Percentiles rank a stretch among this genome's conserved stretches.
These are phyloP conservation scores for Monopis laevigella DNA, from an alignment of 2,888 invertebrate genomes.

Conservation along the genomic window DNA sequence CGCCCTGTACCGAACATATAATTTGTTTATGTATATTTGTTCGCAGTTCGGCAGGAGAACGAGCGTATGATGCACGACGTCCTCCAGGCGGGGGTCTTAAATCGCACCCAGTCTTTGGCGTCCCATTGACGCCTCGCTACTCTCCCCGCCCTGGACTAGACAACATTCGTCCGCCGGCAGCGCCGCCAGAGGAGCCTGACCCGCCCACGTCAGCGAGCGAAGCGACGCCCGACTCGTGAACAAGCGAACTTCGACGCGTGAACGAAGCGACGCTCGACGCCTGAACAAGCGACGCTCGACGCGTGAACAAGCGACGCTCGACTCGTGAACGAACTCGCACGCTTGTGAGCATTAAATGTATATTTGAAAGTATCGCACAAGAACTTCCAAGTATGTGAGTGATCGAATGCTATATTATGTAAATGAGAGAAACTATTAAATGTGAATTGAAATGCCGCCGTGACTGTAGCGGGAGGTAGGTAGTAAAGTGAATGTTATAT, in stretches of 20 bases:
- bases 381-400: not conserved
- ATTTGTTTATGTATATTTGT: constrained; percentile 32
- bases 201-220: constrained; percentile 26
- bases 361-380: constrained; percentile 3
- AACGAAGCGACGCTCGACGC: constrained; percentile 1
- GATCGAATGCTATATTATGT: not conserved
- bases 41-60: constrained; percentile 88
- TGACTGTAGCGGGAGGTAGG: constrained; percentile 36
- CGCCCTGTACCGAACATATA: not conserved
- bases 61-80: constrained; percentile 85
- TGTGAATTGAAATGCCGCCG: constrained; percentile 31
- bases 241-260: constrained; percentile 5
- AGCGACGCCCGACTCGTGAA: no score
- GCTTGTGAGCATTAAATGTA: no score
- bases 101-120: constrained; percentile 66
- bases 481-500: constrained; percentile 56
- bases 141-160: constrained; percentile 58
- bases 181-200: constrained; percentile 32
- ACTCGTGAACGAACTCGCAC: no score
- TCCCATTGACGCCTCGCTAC: constrained; percentile 65
- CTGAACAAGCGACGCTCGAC: constrained; percentile 7
- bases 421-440: constrained; percentile 5
- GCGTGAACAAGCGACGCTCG: no score
- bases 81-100: constrained; percentile 69
- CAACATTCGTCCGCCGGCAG: constrained; percentile 54